phyloP scores from a whole-genome alignment of 2,113 vertebrate genomes.

The Oreotragus oreotragus region DNA sequence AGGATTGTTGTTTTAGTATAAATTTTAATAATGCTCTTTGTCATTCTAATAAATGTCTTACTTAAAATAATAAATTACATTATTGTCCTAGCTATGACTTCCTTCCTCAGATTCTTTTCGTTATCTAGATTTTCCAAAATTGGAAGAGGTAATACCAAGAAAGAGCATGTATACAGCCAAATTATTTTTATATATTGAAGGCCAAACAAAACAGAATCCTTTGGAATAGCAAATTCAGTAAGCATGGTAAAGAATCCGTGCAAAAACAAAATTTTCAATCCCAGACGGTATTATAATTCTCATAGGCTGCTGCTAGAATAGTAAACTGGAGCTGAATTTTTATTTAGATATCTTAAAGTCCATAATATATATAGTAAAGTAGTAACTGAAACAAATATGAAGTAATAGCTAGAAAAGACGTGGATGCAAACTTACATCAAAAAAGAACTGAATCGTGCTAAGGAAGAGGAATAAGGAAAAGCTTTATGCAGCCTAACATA shows the following conservation, averaged over 20 bases:
- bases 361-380: not conserved
- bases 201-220: not conserved
- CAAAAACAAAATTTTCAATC: not conserved
- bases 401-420: not conserved
- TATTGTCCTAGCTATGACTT: not conserved
- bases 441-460: not conserved
- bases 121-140: not conserved
- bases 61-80: not conserved
- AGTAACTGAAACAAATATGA: not conserved
- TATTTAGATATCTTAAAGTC: not conserved
- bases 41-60: not conserved
- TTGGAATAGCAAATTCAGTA: not conserved
- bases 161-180: not conserved
- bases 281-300: not conserved
- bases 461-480: not conserved
- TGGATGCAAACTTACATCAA: not conserved
- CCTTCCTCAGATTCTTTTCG: not conserved
- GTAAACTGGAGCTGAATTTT: not conserved
- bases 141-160: not conserved
- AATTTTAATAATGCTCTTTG: not conserved
- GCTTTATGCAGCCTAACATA: not conserved
- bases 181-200: not conserved
- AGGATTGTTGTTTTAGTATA: not conserved
- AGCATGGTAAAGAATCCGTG: not conserved
- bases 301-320: not conserved